Percentiles rank a stretch among this genome's conserved stretches.
phyloP scores from a whole-genome alignment of 2,797 vertebrate species.

The Taeniopygia guttata region DNA sequence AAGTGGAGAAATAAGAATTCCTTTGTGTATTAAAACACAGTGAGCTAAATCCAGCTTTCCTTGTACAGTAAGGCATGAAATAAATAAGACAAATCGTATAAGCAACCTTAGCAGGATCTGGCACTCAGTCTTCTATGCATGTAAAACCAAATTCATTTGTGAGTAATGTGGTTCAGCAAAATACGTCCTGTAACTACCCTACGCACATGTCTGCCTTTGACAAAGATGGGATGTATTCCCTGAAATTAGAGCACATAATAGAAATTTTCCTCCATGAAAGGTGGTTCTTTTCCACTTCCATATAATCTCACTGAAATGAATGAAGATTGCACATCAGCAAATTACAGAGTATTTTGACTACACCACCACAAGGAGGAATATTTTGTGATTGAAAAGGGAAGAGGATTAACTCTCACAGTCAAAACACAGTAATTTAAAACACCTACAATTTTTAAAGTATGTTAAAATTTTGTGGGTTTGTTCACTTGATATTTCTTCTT shows the following conservation, averaged over 20 bases:
- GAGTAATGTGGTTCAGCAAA: not conserved
- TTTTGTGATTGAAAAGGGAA: not conserved
- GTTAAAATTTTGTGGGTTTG: not conserved
- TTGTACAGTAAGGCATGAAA: not conserved
- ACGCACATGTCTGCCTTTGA: not conserved
- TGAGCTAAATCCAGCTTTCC: not conserved
- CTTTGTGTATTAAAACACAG: not conserved
- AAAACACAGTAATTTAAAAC: slow-evolving; percentile 7
- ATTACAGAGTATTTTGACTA: not conserved
- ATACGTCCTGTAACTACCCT: not conserved
- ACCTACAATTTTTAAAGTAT: not conserved
- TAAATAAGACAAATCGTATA: not conserved
- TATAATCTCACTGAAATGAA: not conserved
- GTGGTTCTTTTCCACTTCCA: not conserved
- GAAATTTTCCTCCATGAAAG: not conserved
- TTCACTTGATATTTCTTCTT: not conserved
- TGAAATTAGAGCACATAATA: not conserved
- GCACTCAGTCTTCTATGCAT: not conserved
- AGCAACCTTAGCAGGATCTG: not conserved
- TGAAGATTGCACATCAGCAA: not conserved
- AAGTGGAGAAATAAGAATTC: not conserved
- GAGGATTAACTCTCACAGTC: not conserved
- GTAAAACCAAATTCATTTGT: not conserved
- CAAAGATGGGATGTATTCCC: not conserved
- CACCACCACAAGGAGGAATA: not conserved